Percentiles rank a stretch among this genome's conserved stretches.
These are phyloP conservation scores for Aeoliscus strigatus DNA, from an alignment of 2,797 vertebrate genomes.

Conservation along the genomic window DNA sequence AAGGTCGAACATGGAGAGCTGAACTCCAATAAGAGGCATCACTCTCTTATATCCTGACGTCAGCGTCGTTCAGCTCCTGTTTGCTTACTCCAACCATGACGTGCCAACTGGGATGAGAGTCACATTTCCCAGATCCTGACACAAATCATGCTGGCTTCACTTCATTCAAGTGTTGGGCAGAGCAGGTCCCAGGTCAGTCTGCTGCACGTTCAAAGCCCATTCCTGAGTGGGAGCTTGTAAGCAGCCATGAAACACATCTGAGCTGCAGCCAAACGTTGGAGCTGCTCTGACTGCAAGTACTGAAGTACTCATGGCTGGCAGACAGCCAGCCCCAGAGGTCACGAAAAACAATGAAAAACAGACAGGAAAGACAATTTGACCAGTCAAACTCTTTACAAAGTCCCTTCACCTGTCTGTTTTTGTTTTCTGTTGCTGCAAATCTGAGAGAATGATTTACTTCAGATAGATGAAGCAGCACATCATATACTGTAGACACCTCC, in stretches of 20 bases:
- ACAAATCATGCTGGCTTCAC: constrained; percentile 34
- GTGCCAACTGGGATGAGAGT: constrained; percentile 36
- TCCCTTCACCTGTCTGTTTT: constrained; percentile 16
- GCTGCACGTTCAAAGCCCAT: constrained; percentile 15
- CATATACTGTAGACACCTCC: constrained; percentile 9
- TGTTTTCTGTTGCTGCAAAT: constrained; percentile 10
- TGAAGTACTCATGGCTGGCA: constrained; percentile 25
- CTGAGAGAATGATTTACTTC: constrained; percentile 15
- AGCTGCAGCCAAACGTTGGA: constrained; percentile 33
- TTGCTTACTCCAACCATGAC: constrained; percentile 16
- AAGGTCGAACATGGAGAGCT: constrained; percentile 7
- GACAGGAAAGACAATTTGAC: constrained; percentile 21
- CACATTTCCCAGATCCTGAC: constrained; percentile 18
- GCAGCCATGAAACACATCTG: constrained; percentile 30
- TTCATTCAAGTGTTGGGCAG: constrained; percentile 22
- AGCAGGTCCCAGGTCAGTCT: constrained; percentile 23
- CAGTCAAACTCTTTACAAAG: constrained; percentile 12
- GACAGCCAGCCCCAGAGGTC: constrained; percentile 27
- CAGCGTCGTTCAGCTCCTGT: constrained; percentile 11
- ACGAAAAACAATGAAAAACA: constrained; percentile 13
- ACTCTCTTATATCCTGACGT: constrained; percentile 17
- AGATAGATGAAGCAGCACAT: constrained; percentile 4
- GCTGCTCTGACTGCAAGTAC: constrained; percentile 26
- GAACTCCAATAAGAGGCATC: constrained; percentile 27
- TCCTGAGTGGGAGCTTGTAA: constrained; percentile 49